Conservation (phyloP, 2,888 invertebrate species). For the Caenorhabditis afra region DNA sequence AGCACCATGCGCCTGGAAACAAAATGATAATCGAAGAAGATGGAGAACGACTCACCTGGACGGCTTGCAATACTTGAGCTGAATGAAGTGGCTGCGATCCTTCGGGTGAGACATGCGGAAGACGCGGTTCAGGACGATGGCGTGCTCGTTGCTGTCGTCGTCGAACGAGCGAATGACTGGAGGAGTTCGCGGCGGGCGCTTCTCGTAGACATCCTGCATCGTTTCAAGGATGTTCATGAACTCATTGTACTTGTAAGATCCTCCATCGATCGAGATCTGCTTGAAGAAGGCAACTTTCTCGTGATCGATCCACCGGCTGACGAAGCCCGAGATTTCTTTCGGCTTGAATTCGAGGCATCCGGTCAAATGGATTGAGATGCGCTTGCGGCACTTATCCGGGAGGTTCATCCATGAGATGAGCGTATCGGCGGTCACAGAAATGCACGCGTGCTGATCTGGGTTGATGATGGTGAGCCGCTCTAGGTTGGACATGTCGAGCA, state of each 20-base stretch:
- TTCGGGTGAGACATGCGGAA: conserved; percentile 47
- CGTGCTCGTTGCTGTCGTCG: conserved; percentile 38
- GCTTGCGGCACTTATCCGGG: conserved; percentile 26
- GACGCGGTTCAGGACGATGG: conserved; percentile 32
- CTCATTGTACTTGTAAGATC: conserved; percentile 55
- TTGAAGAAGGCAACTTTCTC: conserved; percentile 39
- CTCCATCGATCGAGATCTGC: conserved; percentile 56
- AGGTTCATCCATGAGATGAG: conserved; percentile 47
- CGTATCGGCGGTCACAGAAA: conserved; percentile 16
- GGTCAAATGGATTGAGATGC: conserved; percentile 50
- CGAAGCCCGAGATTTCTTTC: conserved; percentile 29
- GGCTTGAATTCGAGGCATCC: conserved; percentile 54
- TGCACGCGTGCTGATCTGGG: conserved; percentile 34
- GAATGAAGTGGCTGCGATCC: conserved; percentile 25
- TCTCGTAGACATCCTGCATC: conserved; percentile 35
- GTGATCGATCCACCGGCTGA: conserved; percentile 25
- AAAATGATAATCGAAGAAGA: not conserved
- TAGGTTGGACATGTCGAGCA: conserved; percentile 44
- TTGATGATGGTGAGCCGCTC: conserved; percentile 46
- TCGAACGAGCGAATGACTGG: conserved; percentile 35
- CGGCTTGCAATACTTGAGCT: conserved; percentile 48
- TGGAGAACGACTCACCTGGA: conserved; percentile 27
- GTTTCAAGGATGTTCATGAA: conserved; percentile 46
- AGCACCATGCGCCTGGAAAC: conserved; percentile 53
- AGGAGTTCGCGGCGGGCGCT: conserved; percentile 44